Evolutionary conservation across 2,113 vertebrate genomes (phyloP).

Genomic region (Anhinga rufa): DNA sequence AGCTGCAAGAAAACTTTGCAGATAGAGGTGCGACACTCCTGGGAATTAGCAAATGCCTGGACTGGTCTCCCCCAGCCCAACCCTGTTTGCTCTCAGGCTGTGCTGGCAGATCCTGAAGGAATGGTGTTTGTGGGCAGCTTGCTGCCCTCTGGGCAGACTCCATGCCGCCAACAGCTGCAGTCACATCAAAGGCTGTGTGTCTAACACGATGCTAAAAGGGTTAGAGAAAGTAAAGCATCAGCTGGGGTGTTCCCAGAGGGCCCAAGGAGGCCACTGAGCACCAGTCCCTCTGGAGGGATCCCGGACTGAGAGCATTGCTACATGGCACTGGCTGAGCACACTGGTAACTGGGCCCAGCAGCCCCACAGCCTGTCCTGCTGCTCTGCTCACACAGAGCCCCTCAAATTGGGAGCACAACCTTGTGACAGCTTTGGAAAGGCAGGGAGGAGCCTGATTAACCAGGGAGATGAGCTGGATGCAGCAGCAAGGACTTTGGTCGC

Average conservation of each 20-base stretch:
- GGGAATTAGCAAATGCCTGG: not conserved
- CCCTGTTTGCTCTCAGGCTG: not conserved
- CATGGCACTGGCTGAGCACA: accelerated
- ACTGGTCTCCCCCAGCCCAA: not conserved
- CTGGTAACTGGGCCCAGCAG: not conserved
- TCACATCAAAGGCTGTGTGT: not conserved
- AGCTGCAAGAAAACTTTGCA: not conserved
- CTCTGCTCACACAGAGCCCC: not conserved
- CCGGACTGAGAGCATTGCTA: accelerated
- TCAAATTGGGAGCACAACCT: accelerated
- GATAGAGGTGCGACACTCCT: not conserved
- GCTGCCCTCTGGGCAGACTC: not conserved
- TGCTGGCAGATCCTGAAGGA: not conserved
- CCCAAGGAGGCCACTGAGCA: not conserved
- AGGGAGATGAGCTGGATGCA: not conserved
- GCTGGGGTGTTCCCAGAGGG: not conserved
- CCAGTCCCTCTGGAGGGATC: not conserved
- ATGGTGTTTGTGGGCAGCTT: not conserved
- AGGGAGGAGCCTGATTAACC: not conserved
- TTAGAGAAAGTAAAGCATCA: not conserved
- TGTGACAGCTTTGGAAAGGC: not conserved
- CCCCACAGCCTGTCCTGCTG: not conserved
- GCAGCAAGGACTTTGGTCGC: not conserved
- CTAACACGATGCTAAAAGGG: not conserved
- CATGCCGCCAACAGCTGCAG: not conserved